Conservation (phyloP, 2,888 invertebrate species). For the Cabera pusaria region DNA sequence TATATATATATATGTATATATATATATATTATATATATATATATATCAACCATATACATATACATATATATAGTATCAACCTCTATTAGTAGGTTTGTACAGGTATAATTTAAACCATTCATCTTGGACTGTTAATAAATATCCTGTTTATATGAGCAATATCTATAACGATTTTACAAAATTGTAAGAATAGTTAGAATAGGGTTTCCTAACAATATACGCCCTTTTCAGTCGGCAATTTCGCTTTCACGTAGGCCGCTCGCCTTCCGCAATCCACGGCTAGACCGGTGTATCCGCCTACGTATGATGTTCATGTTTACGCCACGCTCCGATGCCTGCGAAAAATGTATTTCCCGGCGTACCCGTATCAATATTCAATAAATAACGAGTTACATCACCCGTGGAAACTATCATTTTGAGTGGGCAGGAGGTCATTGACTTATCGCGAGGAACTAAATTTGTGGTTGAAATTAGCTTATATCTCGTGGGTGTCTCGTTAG, state of each 20-base stretch:
- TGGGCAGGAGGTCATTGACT: conserved; percentile 20
- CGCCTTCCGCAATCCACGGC: conserved; percentile 38
- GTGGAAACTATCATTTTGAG: conserved; percentile 18
- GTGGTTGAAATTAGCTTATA: conserved; percentile 7
- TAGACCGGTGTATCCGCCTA: conserved; percentile 44
- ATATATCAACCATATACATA: too few relatives aligned
- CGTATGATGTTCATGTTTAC: conserved; percentile 47
- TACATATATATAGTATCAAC: too few relatives aligned
- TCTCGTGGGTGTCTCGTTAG: conserved; percentile 4
- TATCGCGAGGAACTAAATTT: conserved; percentile 11
- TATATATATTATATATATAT: too few relatives aligned
- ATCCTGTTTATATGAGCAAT: too few relatives aligned
- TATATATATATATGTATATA: too few relatives aligned
- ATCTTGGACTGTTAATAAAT: too few relatives aligned
- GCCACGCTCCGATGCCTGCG: conserved; percentile 69
- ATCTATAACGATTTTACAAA: too few relatives aligned
- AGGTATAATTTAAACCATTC: too few relatives aligned
- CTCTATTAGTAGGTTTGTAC: too few relatives aligned
- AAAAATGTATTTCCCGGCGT: conserved; percentile 60
- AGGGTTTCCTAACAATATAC: conserved; percentile 27
- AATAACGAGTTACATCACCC: conserved; percentile 18
- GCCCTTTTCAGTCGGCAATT: conserved; percentile 22
- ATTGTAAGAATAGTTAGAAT: too few relatives aligned
- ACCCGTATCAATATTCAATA: conserved; percentile 27
- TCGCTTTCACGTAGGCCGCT: conserved; percentile 36